Conservation (phyloP, 2,888 invertebrate species). For the Amphiduros pacificus region DNA sequence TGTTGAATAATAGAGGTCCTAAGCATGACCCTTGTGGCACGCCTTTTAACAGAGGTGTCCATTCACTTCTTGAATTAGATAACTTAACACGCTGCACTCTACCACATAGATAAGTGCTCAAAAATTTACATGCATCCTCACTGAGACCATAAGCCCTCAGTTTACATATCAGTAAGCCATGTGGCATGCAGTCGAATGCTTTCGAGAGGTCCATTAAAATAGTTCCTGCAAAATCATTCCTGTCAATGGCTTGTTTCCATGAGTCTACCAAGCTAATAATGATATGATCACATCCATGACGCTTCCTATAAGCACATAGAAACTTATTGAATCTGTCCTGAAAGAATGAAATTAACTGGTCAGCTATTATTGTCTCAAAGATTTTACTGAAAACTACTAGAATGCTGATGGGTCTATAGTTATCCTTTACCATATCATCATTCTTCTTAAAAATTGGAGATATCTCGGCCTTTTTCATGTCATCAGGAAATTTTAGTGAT, state of each 20-base stretch:
- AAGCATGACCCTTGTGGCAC: not conserved
- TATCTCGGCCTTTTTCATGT: not conserved
- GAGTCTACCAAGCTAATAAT: not conserved
- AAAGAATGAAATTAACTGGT: not conserved
- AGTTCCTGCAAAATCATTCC: not conserved
- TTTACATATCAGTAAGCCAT: not conserved
- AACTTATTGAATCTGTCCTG: not conserved
- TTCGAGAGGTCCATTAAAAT: not conserved
- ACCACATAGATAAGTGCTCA: not conserved
- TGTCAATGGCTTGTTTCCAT: not conserved
- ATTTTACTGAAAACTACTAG: not conserved
- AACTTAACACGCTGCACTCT: not conserved
- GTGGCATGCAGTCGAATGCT: not conserved
- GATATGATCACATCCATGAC: not conserved
- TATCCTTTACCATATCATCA: not conserved
- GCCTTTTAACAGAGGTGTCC: not conserved
- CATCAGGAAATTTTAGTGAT: not conserved
- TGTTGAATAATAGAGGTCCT: not conserved
- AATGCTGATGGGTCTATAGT: slow-evolving; percentile 1
- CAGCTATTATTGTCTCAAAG: not conserved
- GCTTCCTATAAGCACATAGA: not conserved
- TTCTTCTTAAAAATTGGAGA: not conserved
- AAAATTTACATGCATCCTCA: not conserved
- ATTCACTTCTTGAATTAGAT: not conserved
- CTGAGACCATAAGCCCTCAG: not conserved